Conservation (phyloP, 2,113 vertebrate genomes). For the Tursiops truncatus region DNA sequence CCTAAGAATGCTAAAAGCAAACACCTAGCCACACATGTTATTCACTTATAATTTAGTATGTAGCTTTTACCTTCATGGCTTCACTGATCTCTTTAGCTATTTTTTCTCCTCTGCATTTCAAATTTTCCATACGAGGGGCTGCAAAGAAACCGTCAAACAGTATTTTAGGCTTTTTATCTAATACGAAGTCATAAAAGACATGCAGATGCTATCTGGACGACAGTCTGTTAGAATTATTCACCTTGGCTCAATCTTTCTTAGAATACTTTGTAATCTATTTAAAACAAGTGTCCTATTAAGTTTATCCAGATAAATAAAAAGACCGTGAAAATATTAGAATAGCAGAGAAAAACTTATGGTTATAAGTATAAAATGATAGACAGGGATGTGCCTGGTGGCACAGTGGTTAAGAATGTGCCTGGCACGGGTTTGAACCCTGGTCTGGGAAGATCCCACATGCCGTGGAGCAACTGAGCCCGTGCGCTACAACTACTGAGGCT, state of each 20-base stretch:
- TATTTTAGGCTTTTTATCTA: conserved; percentile 27
- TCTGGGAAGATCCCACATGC: no score
- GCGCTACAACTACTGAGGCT: no score
- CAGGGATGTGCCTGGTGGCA: no score
- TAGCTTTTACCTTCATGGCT: conserved; percentile 89
- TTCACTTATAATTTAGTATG: neutral
- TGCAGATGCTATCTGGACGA: neutral
- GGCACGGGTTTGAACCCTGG: no score
- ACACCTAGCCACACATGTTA: neutral
- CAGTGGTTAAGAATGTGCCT: no score
- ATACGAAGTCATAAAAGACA: neutral
- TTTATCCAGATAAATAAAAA: neutral
- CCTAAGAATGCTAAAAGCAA: neutral
- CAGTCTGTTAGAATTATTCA: neutral
- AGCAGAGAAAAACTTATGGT: neutral
- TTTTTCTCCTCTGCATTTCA: conserved; percentile 84
- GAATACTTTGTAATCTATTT: neutral
- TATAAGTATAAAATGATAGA: neutral
- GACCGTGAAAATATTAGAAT: neutral
- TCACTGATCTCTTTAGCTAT: conserved; percentile 84
- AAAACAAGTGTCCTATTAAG: neutral
- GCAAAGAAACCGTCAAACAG: conserved; percentile 52
- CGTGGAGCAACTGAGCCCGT: no score
- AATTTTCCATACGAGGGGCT: conserved; percentile 81
- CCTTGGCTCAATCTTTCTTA: neutral